Conservation (phyloP, 2,113 vertebrate species). For the Halichoeres trimaculatus region DNA sequence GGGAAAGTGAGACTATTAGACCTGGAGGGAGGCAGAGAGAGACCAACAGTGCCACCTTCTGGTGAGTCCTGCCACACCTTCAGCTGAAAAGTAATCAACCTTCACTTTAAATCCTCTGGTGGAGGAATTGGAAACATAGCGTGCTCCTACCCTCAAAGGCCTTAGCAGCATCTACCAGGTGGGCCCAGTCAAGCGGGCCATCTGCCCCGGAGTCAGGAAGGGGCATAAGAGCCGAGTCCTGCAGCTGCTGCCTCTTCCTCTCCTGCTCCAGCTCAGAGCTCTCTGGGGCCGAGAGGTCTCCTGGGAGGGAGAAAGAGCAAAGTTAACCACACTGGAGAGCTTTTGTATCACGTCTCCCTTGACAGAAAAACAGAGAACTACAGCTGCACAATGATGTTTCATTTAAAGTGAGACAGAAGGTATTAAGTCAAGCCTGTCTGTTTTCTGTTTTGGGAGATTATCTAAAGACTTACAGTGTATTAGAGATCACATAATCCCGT, state of each 20-base stretch:
- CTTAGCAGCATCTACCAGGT: slow-evolving; percentile 95
- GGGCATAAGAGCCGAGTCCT: slow-evolving; percentile 92
- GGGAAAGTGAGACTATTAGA: not conserved
- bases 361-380: not conserved
- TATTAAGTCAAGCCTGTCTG: not conserved
- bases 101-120: slow-evolving; percentile 2
- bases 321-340: not conserved
- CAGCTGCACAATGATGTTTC: not conserved
- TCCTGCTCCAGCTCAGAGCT: slow-evolving; percentile 91
- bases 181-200: slow-evolving; percentile 91
- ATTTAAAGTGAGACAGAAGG: not conserved
- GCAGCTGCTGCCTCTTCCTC: slow-evolving; percentile 85
- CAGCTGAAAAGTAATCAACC: slow-evolving; percentile 3
- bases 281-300: slow-evolving; percentile 91
- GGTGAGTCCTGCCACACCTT: not conserved
- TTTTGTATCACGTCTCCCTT: not conserved
- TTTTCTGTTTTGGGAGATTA: not conserved
- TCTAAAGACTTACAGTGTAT: not conserved
- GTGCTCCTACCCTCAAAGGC: slow-evolving; percentile 90
- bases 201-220: slow-evolving; percentile 90
- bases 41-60: slow-evolving; percentile 45
- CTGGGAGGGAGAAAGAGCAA: slow-evolving; percentile 68
- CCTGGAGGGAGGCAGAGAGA: slow-evolving; percentile 3
- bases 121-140: not conserved
- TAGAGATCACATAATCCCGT: not conserved